Percentiles rank a stretch among this genome's conserved stretches.
phyloP scores from a whole-genome alignment of 2,888 invertebrate species.

The Polia nebulosa region DNA sequence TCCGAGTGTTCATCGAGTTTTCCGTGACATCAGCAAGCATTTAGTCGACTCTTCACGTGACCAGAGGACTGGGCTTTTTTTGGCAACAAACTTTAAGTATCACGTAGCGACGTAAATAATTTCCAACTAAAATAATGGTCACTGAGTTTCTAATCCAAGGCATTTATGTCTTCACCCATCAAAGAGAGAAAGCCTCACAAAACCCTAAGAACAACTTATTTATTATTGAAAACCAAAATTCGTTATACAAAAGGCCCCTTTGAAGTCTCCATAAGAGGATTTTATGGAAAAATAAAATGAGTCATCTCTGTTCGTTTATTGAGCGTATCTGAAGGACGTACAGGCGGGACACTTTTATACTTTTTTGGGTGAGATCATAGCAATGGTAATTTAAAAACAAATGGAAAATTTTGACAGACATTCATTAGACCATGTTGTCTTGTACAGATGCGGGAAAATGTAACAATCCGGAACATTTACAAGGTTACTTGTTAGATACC shows the following conservation, averaged over 20 bases:
- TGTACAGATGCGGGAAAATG: background rate
- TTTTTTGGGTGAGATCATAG: conserved; percentile 17
- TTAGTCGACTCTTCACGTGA: too few species aligned
- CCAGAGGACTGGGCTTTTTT: too few species aligned
- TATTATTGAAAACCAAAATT: conserved; percentile 50
- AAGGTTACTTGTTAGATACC: background rate
- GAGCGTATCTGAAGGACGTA: conserved; percentile 24
- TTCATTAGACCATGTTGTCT: background rate
- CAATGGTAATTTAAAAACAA: conserved; percentile 7
- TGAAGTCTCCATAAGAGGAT: conserved; percentile 58
- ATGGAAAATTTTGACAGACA: background rate
- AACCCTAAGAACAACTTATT: conserved; percentile 48
- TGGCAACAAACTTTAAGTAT: too few species aligned
- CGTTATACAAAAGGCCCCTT: conserved; percentile 47
- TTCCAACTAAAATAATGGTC: background rate
- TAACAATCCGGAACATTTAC: background rate
- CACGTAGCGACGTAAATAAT: background rate
- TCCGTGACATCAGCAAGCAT: too few species aligned
- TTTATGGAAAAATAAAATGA: conserved; percentile 52
- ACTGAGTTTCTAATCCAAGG: conserved; percentile 7
- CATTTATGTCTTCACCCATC: conserved; percentile 12
- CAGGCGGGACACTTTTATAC: conserved; percentile 14
- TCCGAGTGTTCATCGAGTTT: too few species aligned
- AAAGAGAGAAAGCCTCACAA: conserved; percentile 39
- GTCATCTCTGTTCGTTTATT: conserved; percentile 35